These are phyloP conservation scores for Lethenteron camtschaticum DNA, from an alignment of 2,113 vertebrate species.

Conservation along the genomic window DNA sequence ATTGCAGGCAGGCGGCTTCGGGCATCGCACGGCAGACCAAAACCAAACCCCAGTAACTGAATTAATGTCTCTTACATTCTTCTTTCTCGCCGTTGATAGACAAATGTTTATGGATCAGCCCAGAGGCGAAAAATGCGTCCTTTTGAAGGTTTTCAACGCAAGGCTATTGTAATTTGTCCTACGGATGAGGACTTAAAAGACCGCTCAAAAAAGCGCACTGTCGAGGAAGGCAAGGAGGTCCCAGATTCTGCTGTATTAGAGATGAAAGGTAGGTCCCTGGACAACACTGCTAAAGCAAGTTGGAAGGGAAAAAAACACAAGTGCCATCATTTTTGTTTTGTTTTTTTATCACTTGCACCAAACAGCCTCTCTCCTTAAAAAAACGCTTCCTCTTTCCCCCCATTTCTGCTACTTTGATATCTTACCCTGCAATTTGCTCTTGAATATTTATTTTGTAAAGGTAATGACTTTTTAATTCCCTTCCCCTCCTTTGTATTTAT, in stretches of 20 bases:
- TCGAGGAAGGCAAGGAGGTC: constrained; percentile 84
- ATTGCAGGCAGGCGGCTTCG: constrained; percentile 26
- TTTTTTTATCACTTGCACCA: constrained; percentile 12
- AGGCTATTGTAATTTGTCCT: constrained; percentile 84
- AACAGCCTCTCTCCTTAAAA: constrained; percentile 14
- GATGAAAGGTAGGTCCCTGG: constrained; percentile 68
- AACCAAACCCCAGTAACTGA: constrained; percentile 11
- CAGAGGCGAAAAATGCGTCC: constrained; percentile 95
- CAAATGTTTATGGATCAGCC: constrained; percentile 88
- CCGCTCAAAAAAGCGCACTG: constrained; percentile 70
- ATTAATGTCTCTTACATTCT: constrained; percentile 38
- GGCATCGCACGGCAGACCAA: constrained; percentile 26
- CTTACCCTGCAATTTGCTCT: constrained; percentile 19
- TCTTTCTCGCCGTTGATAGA: constrained; percentile 51
- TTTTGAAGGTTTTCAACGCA: constrained; percentile 91
- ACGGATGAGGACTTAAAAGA: constrained; percentile 77
- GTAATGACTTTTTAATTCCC: constrained; percentile 12
- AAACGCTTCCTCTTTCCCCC: too few relatives aligned
- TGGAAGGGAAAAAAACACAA: constrained; percentile 10
- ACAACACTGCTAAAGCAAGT: constrained; percentile 17
- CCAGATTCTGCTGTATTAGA: constrained; percentile 80
- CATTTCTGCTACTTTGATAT: constrained; percentile 19
- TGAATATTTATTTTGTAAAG: not conserved
- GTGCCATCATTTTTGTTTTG: constrained; percentile 13
- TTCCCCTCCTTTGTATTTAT: constrained; percentile 4